Evolutionary conservation across 35 echinoderm and acorn worm species (phyloP).

Genomic region (Heliocidaris erythrogramma): DNA sequence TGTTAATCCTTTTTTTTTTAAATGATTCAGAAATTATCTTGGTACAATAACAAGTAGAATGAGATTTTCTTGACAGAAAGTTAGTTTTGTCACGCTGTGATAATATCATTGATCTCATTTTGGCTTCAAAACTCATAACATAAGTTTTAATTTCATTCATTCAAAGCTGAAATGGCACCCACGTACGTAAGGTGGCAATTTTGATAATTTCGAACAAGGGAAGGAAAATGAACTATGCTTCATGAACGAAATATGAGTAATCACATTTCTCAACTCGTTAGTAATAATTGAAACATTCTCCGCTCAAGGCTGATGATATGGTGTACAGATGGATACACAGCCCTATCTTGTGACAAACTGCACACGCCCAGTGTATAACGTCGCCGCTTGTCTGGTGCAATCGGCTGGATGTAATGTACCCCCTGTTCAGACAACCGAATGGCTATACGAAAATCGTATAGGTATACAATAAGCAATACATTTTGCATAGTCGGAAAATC

Average conservation of each 20-base stretch:
- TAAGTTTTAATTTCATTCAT: too few relatives aligned
- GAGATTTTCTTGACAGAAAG: too few relatives aligned
- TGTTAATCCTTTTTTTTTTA: too few relatives aligned
- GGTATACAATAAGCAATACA: too few relatives aligned
- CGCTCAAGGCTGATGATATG: neutral
- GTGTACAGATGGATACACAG: neutral
- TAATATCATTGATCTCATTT: too few relatives aligned
- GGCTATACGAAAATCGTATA: too few relatives aligned
- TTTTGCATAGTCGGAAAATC: too few relatives aligned
- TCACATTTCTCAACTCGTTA: neutral
- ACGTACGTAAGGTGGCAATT: neutral
- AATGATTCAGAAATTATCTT: too few relatives aligned
- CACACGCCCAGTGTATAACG: neutral
- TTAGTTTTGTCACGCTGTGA: too few relatives aligned
- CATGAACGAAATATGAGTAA: neutral
- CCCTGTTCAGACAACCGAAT: too few relatives aligned
- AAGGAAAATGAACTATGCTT: neutral
- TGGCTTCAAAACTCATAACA: too few relatives aligned
- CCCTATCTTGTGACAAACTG: neutral
- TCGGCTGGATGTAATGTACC: neutral
- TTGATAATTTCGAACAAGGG: neutral
- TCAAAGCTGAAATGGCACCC: neutral
- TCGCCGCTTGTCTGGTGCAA: neutral
- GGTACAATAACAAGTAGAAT: too few relatives aligned
- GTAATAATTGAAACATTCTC: neutral